Conservation (phyloP, 1,140 invertebrate genomes). For the Ladona fulva region DNA sequence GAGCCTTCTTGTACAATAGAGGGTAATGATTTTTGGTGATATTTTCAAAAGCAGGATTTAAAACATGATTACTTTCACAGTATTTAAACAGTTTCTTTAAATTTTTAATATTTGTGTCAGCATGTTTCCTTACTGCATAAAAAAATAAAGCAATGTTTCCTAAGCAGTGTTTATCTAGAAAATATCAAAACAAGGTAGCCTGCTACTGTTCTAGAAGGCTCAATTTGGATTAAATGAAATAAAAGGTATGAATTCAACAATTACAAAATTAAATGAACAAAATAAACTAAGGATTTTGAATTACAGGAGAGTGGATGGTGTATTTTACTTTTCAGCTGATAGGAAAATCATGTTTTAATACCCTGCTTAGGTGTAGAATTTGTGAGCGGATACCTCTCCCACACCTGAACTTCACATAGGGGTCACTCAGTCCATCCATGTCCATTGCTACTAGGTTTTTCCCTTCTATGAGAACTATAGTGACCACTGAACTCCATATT, state of each 20-base stretch:
- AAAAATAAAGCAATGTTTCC: too few relatives aligned
- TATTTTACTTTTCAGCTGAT: not conserved
- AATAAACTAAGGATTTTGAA: not conserved
- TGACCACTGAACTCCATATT: constrained; percentile 92
- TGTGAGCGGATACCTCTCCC: constrained; percentile 17
- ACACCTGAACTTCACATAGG: constrained; percentile 93
- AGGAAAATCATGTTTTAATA: constrained; percentile 10
- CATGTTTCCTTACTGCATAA: too few relatives aligned
- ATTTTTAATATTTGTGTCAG: too few relatives aligned
- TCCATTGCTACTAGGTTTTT: constrained; percentile 83
- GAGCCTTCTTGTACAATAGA: constrained; percentile 5
- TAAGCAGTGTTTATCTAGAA: not conserved
- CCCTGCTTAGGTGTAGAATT: not conserved
- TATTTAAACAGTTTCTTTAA: too few relatives aligned
- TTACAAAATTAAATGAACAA: not conserved
- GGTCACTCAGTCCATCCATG: constrained; percentile 83
- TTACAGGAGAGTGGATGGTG: not conserved
- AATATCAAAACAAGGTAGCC: not conserved
- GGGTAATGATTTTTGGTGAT: not conserved
- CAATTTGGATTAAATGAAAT: not conserved
- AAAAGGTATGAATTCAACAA: not conserved
- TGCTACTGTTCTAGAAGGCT: constrained; percentile 3
- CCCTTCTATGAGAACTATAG: constrained; percentile 90
- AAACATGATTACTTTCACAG: not conserved
- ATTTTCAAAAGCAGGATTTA: not conserved